phyloP scores from a whole-genome alignment of 30 jellyfish, hydroid and myxozoan species.

The Phacellophora camtschatica region DNA sequence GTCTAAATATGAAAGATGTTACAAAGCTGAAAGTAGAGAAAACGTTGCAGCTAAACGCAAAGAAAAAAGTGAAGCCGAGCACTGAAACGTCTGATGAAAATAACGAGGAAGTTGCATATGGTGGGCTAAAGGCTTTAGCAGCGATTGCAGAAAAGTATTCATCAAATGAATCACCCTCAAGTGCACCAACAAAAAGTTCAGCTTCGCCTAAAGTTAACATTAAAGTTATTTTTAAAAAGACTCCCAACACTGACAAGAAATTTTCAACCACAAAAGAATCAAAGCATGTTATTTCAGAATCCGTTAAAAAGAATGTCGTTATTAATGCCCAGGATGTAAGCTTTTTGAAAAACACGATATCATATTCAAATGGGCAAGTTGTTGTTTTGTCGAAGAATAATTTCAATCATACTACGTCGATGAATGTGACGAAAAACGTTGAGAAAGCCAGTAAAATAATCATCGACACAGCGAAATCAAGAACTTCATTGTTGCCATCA shows the following conservation, averaged over 20 bases:
- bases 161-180: no score
- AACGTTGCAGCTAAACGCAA: background rate
- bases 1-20: constrained; percentile 20
- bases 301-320: background rate
- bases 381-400: background rate
- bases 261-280: background rate
- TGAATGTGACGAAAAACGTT: background rate
- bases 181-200: background rate
- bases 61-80: background rate
- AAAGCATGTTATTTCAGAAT: background rate
- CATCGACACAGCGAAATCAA: background rate
- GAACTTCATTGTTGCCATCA: background rate
- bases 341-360: background rate
- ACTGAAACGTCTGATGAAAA: background rate
- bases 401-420: background rate
- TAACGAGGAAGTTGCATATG: background rate
- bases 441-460: background rate
- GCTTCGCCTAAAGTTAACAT: background rate
- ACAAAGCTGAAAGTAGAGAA: background rate
- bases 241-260: background rate
- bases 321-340: background rate
- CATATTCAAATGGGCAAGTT: background rate
- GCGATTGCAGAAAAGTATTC: no score
- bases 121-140: background rate
- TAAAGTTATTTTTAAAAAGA: background rate